phyloP scores from a whole-genome alignment of 2,797 vertebrate genomes.

The Pangasius larnaudii region DNA sequence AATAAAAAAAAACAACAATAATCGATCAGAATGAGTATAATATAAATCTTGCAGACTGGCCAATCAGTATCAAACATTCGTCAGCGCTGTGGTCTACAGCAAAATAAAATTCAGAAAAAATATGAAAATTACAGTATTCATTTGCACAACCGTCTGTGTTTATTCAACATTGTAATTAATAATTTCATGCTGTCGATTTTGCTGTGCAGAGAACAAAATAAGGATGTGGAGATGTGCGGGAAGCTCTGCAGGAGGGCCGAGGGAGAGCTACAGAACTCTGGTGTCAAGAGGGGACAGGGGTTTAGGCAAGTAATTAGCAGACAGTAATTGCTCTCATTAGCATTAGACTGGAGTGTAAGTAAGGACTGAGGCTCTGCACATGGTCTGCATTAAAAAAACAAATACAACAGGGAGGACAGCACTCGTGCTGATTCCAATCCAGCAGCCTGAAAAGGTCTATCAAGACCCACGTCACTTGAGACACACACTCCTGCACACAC shows the following conservation, averaged over 20 bases:
- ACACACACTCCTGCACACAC: conserved; percentile 11
- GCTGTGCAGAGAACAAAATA: conserved; percentile 14
- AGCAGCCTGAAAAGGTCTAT: background rate
- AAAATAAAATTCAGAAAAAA: background rate
- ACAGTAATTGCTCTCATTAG: conserved; percentile 71
- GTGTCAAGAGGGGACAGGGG: conserved; percentile 54
- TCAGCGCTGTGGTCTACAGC: background rate
- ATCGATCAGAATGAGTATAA: background rate
- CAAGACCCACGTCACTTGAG: conserved; percentile 3
- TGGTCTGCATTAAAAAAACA: conserved; percentile 41
- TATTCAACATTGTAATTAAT: conserved; percentile 19
- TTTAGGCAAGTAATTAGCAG: conserved; percentile 68
- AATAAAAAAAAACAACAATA: background rate
- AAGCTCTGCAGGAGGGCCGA: conserved; percentile 29
- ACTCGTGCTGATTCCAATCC: conserved; percentile 59
- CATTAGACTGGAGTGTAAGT: conserved; percentile 46
- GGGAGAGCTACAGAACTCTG: conserved; percentile 25
- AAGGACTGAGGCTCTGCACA: conserved; percentile 47
- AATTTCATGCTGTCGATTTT: conserved; percentile 22
- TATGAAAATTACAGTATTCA: background rate
- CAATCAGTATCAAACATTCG: background rate
- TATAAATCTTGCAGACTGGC: background rate
- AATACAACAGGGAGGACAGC: conserved; percentile 29
- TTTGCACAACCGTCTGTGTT: background rate
- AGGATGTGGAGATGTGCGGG: conserved; percentile 29